Base-by-base conservation (phyloP, 2,888 invertebrate species). In the Esperia sulphurella region DNA sequence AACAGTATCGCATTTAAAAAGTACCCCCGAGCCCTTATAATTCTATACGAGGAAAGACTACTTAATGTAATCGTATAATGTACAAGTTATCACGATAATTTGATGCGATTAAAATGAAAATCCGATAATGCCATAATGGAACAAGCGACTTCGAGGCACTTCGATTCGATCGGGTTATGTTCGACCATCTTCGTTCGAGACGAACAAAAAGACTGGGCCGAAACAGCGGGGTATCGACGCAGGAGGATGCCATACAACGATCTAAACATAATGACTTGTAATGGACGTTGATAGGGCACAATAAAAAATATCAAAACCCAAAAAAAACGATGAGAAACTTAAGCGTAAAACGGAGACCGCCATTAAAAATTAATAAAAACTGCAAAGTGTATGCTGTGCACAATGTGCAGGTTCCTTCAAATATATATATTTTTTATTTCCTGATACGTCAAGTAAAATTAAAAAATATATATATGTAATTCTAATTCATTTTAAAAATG, bases 191-290 rank as follows among this genome's bases (percentile, higher is more conserved):
- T 13, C 41, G 45, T 46, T 41, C 48, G 59, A 59, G 58, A 61
- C 59, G 57, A 55, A 46, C 49, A 63, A 66, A 61, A 68, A 60
- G 47, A 55, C 21, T 43, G 52, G 50, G 51, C 62, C 54, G 54
- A 61, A 75, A 68, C 83, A 80, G 83, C 82, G 71, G 79, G 83
- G 65, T 62, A 62, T 58, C 76, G 55, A 53, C 65, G 42, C 70
- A 61, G 63, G 59, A 64, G 79, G 75, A 77, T 67, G 71, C 72
- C 75, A 58, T 69, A 74, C 77, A 75, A 75, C 70, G 71, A 72
- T 77, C 75, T 75, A 71, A 74, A 74, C 78, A 77, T 83, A 82
- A 83, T 83, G 77, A 75, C 71, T 71, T 52, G 73, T 83, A 83
- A 83, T 83, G 82, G 71, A 74, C 75, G 73, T 55, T 75, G 79